A percentile compares a stretch with the other conserved stretches of the same genome.
phyloP scores from a whole-genome alignment of 2,113 vertebrate species.

The Scophthalmus maximus region DNA sequence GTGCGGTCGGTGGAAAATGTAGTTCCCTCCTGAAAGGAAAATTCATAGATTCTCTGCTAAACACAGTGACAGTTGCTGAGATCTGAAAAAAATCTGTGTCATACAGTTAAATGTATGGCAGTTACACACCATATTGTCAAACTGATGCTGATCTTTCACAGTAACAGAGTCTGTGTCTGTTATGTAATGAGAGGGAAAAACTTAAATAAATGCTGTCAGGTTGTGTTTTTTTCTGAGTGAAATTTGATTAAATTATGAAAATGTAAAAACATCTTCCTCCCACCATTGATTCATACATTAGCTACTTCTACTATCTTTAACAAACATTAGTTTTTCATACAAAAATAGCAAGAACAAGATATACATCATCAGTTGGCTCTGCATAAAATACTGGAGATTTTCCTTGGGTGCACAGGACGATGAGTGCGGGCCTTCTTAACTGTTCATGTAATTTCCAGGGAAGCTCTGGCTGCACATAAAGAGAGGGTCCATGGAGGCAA shows the following conservation, averaged over 20 bases:
- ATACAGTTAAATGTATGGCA: conserved; percentile 5
- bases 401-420: conserved; percentile 49
- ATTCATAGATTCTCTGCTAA: background rate
- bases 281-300: conserved; percentile 43
- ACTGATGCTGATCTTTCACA: too few species aligned
- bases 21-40: background rate
- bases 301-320: conserved; percentile 52
- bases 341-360: conserved; percentile 82
- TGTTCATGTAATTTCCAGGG: conserved; percentile 85
- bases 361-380: conserved; percentile 63
- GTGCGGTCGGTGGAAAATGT: background rate
- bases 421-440: conserved; percentile 72
- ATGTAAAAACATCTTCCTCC: background rate
- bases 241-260: background rate
- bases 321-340: conserved; percentile 62
- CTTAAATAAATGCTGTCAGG: too few species aligned
- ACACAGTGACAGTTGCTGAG: conserved; percentile 25
- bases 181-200: conserved; percentile 3
- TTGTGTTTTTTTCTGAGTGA: background rate
- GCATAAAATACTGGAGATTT: conserved; percentile 68
- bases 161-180: too few species aligned
- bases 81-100: background rate
- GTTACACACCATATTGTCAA: background rate
- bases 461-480: conserved; percentile 89
- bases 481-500: conserved; percentile 92